Evolutionary conservation across 2,888 invertebrate species (phyloP), one percentile per base, ranked within the genome.

Genomic region (Rhabditoides inermis): DNA sequence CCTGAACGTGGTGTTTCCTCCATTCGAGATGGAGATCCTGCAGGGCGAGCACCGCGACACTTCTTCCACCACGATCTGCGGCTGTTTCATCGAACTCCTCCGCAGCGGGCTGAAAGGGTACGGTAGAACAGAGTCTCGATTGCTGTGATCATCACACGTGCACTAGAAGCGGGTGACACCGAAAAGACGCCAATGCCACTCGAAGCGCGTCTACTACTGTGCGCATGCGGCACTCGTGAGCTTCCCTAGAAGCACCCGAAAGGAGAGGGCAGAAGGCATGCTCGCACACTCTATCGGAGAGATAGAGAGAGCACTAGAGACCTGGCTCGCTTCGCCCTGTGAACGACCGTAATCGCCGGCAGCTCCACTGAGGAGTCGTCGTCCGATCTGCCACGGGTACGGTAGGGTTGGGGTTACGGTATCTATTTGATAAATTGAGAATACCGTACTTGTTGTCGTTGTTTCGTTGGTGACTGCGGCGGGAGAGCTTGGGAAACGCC

Each of bases 21-120:
- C 74, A 7, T 63, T 66, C 3, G 72, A 68, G 23, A 74, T 74
- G 22, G 72, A 72, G 32, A 75, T 57, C 30, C 64, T 51, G 49
- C 64, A 63, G 3, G 62, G 63, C 23, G n/a, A n/a, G n/a, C n/a
- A n/a, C n/a, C 45, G 35, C 4, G 69, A 66, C 6, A 74, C 68
- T 47, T 74, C 72, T 48, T 74, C 74, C 42, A 74, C 71, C 35
- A 74, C 61, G 45, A 74, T 74, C 57, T 72, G 69, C 28, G 74
- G 74, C 44, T 73, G 70, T 49, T 61, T 60, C 49, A 72, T 59
- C 28, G 70, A 68, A n/a, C 64, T 61, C 36, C 65, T 65, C 1
- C 72, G 60, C 51, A 60, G 55, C 32, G 58, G 58, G 51, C 63
- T 63, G 60, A 52, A 65, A 55, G n/a, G n/a, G n/a, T n/a, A n/a